These are phyloP conservation scores for Ceraclea dissimilis DNA, from an alignment of 2,888 invertebrate genomes.

Conservation along the genomic window DNA sequence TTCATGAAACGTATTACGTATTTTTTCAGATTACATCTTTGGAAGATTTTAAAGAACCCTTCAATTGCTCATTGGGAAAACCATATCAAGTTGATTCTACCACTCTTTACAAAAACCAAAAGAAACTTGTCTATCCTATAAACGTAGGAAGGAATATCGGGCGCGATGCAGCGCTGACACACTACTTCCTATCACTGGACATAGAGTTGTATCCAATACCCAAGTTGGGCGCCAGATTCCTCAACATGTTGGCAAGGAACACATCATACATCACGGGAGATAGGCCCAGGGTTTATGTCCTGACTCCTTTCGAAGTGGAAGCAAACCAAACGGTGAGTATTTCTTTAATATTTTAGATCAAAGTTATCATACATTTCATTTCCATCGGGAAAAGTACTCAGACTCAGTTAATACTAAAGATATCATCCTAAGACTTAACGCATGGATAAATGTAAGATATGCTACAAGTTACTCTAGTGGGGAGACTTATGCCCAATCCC, in stretches of 20 bases:
- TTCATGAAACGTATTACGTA: no score
- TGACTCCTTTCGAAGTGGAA: slow-evolving; percentile 71
- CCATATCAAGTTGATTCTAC: no score
- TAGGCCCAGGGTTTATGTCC: slow-evolving; percentile 60
- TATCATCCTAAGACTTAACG: no score
- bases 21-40: no score
- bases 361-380: no score
- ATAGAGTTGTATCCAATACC: slow-evolving; percentile 74
- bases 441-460: no score
- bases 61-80: no score
- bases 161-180: slow-evolving; percentile 61
- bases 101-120: slow-evolving; percentile 37
- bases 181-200: slow-evolving; percentile 66
- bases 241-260: slow-evolving; percentile 61
- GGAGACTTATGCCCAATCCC: no score
- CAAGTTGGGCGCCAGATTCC: slow-evolving; percentile 58
- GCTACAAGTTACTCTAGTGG: no score
- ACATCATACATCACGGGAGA: slow-evolving; percentile 42
- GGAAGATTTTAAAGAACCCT: no score
- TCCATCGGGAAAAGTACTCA: not conserved
- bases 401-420: no score
- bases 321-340: slow-evolving; percentile 32
- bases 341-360: no score
- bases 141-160: slow-evolving; percentile 74
- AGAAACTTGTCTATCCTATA: slow-evolving; percentile 68